Evolutionary conservation across 2,888 invertebrate genomes (phyloP), one percentile per base, ranked within the genome.

Genomic region (Thera britannica): DNA sequence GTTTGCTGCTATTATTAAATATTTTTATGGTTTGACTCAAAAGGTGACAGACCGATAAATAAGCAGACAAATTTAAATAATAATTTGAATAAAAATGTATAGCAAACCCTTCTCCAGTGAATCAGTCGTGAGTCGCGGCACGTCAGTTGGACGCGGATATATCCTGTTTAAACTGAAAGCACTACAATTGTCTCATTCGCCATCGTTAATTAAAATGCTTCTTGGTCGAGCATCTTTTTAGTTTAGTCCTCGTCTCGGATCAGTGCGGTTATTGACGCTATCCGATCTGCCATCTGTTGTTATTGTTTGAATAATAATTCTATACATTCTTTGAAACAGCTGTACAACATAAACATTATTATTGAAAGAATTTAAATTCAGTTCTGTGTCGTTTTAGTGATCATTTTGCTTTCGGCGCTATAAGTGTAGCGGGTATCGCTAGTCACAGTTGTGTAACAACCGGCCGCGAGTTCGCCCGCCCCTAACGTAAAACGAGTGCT

Each of bases 91-190:
- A 62, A 62, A 62, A 62, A 41, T 7, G 36, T 41, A 46, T 34
- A 58, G 41, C 9, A 11, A 46, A 41, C n/a, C 54, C 23, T 57
- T 23, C 4, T 67, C 62, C 55, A 51, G 35, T 58, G 62, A 62
- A 59, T 62, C 44, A 49, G 55, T 52, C 57, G 65, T 61, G 67
- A 68, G 63, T 67, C 67, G 59, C 49, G 74, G 73, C 72, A 76
- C 77, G 70, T 79, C 76, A 78, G 77, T 83, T 72, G 66, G 70
- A 79, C 83, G 85, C 91, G 86, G 93, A 86, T 90, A 83, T 86
- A 93, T 92, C 93, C 92, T 90, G 93, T 93, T 93, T 77, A 62
- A 93, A 92, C 92, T 87, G 87, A 90, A 87, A 89, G 79, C 78
- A 82, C 83, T 83, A 85, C 79, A 83, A 86, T 86, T 81, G 84